Evolutionary conservation across 2,113 vertebrate species (phyloP), one percentile per base, ranked within the genome.

Genomic region (Oryzias curvinotus): DNA sequence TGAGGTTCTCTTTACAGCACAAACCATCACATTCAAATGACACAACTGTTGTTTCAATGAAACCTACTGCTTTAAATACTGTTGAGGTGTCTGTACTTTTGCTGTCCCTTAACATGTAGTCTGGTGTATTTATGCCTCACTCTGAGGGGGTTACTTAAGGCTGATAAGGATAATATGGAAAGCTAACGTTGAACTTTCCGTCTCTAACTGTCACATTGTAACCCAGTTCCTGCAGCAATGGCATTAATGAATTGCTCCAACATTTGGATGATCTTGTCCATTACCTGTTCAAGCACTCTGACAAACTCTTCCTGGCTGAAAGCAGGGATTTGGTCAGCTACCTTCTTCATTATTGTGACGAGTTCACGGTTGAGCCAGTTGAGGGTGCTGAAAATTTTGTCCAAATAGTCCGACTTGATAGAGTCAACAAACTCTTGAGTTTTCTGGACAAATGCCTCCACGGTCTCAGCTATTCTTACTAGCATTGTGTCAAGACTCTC

Each of bases 131-230:
- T 62, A 61, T 42, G 55, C 52, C 50, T 81, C 62, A 56, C 69
- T 90, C 62, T 86, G 70, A 53, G 67, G 79, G 46, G 71, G 45
- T 45, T 85, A 52, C 73, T 92, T 74, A 90, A 80, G 83, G 79
- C 84, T 57, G 62, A 72, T 10, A 3, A 36, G 93, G 88, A 43
- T 81, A 54, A 68, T 90, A 83, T 65, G 91, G 93, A 62, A 94
- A 71, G 44, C 92, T 89, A 72, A 95, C 75, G 73, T 84, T 92
- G 51, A 97, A 77, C 72, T 89, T 93, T 80, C 89, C 93, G 23
- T 88, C 88, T 46, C 52, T 83, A 80, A 92, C 36, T 63, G 78
- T 89, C 45, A 95, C 8, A 0, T 90, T 89, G 0, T 71, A n/a
- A n/a, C 47, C 21, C 69, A 85, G 49, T 18, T 85, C 83, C 3